Evolutionary conservation across 2,113 vertebrate genomes (phyloP), one percentile per base, ranked within the genome.

Genomic region (Osmerus mordax): DNA sequence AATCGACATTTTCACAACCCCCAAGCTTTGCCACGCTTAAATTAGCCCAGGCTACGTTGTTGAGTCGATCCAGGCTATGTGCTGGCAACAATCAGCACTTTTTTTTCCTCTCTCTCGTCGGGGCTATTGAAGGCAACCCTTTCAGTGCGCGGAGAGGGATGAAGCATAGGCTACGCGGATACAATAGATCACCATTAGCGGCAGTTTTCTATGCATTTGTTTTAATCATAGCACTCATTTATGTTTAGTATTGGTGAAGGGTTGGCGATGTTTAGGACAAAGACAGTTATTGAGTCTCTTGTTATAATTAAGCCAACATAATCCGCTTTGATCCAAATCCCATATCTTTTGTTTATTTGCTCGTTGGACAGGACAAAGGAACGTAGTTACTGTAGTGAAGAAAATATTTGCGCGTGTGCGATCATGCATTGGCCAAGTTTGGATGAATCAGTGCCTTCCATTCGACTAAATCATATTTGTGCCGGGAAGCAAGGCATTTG

Each of bases 311-410:
- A 91, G 80, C 87, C 86, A 59, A 69, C 76, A 74, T 91, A 90
- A 91, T 90, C 89, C 90, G 79, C 75, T 75, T 80, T 67, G 73
- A 77, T 81, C 72, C 75, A 75, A 73, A 75, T 78, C 73, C 81
- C 83, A 59, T 78, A 69, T 77, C 72, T 89, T 90, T 83, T 91
- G 90, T 91, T 92, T 90, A 89, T 92, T 87, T 89, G 86, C 84
- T 80, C 79, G 83, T 91, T 81, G 78, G 74, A 87, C 83, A 76
- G 88, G 91, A 93, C 91, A 93, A 93, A 93, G 90, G 80, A 81
- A 51, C 16, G 16, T 9, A 47, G 14, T 71, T 13, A 62, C 32
- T 25, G 54, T 54, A 59, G 51, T 76, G 32, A 41, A 21, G n/a
- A 59, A 67, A 72, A 65, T 65, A 23, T 65, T 21, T 65, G 16